Conservation (phyloP, 2,113 vertebrate genomes). For the Austrofundulus limnaeus region DNA sequence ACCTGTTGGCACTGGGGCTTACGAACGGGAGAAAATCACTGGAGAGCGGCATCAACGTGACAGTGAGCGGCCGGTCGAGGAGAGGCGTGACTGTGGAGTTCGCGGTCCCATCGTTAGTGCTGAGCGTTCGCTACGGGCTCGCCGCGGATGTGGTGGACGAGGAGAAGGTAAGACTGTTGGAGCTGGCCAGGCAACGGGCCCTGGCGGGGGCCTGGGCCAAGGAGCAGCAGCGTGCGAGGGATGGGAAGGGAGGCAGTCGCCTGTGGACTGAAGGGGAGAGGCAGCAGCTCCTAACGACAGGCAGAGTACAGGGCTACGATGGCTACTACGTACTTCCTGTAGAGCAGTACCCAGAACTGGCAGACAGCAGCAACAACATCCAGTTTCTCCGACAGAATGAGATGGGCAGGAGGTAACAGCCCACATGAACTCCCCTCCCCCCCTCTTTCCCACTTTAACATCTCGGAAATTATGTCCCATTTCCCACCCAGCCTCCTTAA, state of each 20-base stretch:
- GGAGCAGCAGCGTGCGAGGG: slow-evolving; percentile 92
- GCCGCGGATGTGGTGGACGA: slow-evolving; percentile 90
- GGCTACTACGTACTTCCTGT: slow-evolving; percentile 97
- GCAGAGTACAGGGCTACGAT: slow-evolving; percentile 95
- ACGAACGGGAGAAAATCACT: slow-evolving; percentile 91
- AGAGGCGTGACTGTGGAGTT: slow-evolving; percentile 92
- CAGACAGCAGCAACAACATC: slow-evolving; percentile 99
- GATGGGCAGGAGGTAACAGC: slow-evolving; percentile 99
- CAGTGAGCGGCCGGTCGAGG: slow-evolving; percentile 92
- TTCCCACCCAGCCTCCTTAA: slow-evolving; percentile 57
- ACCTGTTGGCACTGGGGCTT: slow-evolving; percentile 91
- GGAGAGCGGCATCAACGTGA: slow-evolving; percentile 92
- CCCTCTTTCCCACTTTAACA: slow-evolving; percentile 33
- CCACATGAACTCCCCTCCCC: slow-evolving; percentile 65
- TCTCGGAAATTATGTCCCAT: slow-evolving; percentile 47
- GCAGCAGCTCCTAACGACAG: slow-evolving; percentile 93
- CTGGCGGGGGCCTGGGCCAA: slow-evolving; percentile 90
- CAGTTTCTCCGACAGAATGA: slow-evolving; percentile 99
- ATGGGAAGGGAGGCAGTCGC: slow-evolving; percentile 93
- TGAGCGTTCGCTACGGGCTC: slow-evolving; percentile 94
- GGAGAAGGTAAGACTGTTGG: slow-evolving; percentile 91
- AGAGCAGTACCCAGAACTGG: slow-evolving; percentile 98
- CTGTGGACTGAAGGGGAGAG: slow-evolving; percentile 98
- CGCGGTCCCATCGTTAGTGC: slow-evolving; percentile 84
- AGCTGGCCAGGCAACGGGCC: slow-evolving; percentile 92